Base-by-base conservation (phyloP, 2,888 invertebrate species). In the Phytoseiulus persimilis region DNA sequence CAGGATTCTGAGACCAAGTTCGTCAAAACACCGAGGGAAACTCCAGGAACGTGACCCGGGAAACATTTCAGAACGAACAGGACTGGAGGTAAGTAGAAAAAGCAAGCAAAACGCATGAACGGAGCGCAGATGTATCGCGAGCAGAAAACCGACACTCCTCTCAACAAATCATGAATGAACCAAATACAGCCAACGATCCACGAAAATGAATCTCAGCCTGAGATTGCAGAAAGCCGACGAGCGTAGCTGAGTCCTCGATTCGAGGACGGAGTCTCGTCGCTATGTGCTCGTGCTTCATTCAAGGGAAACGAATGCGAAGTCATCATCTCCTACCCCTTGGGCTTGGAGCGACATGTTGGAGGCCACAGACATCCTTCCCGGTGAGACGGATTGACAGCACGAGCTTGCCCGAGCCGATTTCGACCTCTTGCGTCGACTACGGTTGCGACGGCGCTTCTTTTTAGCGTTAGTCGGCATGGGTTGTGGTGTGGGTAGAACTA, bases 281-380 rank as follows among this genome's bases (percentile, higher is more conserved):
- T 39, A 11, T 6, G 28, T 65, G 65, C 65, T 28, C 65, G 65
- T 65, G 65, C 65, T 65, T 65, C 65, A 65, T 65, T 28, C 23
- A 65, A 65, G 18, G 65, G 11, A 65, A 23, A 65, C 65, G 28
- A 65, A 65, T 65, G 18, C 65, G 65, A 28, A 65, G 28, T 33
- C 84, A n/a, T 18, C 84, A 32, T 32, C 32, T 87, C 87, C 87
- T 87, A 87, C 87, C 87, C 32, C 87, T 87, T 87, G 87, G 87
- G 87, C 23, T 31, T 33, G 87, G n/a, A 45, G 87, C 87, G 87
- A 45, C 87, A 87, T 31, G 33, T 87, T 87, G 5, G 87, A 87
- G 32, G 87, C 87, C 87, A 87, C 87, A n/a, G 87, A 87, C 31
- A 87, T 87, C 32, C 87, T 87, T 87, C 87, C 87, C 87, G 87